A percentile compares a stretch with the other conserved stretches of the same genome.
Conservation (phyloP, 1,140 invertebrate genomes). For the Tetraneura akinire region DNA sequence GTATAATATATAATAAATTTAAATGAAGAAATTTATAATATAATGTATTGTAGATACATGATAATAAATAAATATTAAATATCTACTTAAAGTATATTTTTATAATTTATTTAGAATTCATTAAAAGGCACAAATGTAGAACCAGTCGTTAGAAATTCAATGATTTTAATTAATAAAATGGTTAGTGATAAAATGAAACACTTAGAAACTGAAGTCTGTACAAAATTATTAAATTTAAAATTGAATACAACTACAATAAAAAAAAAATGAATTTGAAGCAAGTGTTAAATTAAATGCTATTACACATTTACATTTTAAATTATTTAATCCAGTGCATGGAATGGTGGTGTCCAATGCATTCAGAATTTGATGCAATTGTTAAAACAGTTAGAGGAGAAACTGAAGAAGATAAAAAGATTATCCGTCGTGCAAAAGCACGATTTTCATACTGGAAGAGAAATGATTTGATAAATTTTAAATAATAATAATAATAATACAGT, state of each 20-base stretch:
- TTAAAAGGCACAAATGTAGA: not conserved
- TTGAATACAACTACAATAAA: not conserved
- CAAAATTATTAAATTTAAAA: not conserved
- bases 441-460: too few relatives aligned
- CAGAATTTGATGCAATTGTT: not conserved
- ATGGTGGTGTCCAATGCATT: not conserved
- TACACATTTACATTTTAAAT: not conserved
- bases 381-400: not conserved
- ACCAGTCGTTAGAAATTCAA: not conserved
- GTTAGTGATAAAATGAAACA: not conserved
- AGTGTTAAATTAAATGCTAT: not conserved
- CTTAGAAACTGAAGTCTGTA: not conserved
- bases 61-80: not conserved
- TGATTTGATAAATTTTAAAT: too few relatives aligned
- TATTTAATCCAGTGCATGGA: not conserved
- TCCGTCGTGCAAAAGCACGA: not conserved
- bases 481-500: too few relatives aligned
- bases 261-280: too few relatives aligned
- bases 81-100: not conserved
- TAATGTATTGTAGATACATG: not conserved
- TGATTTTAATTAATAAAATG: not conserved
- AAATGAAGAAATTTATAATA: slow-evolving; percentile 4
- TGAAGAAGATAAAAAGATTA: not conserved
- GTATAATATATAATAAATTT: not conserved
- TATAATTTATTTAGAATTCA: not conserved